A percentile compares a stretch with the other conserved stretches of the same genome.
These are phyloP conservation scores for Callorhinus ursinus DNA, from an alignment of 2,113 vertebrate genomes.

Conservation along the genomic window DNA sequence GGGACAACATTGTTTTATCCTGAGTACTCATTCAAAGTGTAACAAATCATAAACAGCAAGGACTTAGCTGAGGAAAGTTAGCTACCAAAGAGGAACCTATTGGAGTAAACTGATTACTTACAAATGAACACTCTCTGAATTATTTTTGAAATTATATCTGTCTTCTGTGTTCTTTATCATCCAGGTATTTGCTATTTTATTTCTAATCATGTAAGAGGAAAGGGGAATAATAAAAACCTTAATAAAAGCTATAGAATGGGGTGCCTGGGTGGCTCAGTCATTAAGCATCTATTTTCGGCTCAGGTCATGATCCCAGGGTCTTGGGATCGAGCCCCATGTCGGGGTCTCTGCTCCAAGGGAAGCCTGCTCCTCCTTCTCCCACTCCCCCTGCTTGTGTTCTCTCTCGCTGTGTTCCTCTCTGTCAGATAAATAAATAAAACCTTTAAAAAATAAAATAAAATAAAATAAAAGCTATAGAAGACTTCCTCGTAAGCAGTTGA, in stretches of 20 bases:
- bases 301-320: too few species aligned
- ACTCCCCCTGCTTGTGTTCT: too few species aligned
- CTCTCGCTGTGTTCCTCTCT: too few species aligned
- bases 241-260: neutral
- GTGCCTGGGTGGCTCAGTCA: too few species aligned
- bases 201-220: constrained; percentile 5
- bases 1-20: neutral
- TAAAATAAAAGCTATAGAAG: too few species aligned
- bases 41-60: neutral
- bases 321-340: too few species aligned
- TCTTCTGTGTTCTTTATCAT: constrained; percentile 22
- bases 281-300: too few species aligned
- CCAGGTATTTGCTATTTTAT: neutral
- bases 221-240: neutral
- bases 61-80: neutral
- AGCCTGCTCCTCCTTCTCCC: too few species aligned
- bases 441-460: too few species aligned
- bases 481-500: neutral
- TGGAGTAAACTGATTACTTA: constrained; percentile 15
- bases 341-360: too few species aligned
- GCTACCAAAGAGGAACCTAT: neutral
- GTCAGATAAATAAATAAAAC: too few species aligned
- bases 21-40: neutral
- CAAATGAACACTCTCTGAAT: neutral
- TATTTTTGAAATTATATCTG: constrained; percentile 12